Percentiles rank a stretch among this genome's conserved stretches.
phyloP scores from a whole-genome alignment of 2,113 vertebrate genomes.

The Papio anubis region DNA sequence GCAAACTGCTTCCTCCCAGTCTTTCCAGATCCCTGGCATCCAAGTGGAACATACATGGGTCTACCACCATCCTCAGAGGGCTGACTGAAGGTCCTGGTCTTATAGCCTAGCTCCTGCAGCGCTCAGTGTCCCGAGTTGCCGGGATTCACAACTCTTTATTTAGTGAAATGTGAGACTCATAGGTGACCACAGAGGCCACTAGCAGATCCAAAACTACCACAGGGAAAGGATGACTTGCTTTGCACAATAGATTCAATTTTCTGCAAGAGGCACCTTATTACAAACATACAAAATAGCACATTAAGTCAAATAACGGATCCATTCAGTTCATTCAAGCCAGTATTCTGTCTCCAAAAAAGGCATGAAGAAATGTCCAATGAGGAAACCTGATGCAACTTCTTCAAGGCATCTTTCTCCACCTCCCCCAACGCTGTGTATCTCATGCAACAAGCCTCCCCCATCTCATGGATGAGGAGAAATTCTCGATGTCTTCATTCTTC shows the following conservation, averaged over 20 bases:
- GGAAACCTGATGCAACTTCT: not conserved
- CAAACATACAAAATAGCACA: not conserved
- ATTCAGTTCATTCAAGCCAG: not conserved
- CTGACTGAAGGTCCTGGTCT: not conserved
- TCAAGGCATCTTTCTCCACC: not conserved
- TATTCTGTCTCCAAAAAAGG: not conserved
- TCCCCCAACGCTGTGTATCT: not conserved
- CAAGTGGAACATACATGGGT: rapidly evolving
- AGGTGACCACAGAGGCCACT: not conserved
- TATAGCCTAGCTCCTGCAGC: rapidly evolving
- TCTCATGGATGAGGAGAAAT: not conserved
- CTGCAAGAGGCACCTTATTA: not conserved
- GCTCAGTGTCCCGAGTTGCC: no score
- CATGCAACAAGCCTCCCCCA: not conserved
- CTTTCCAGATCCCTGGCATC: not conserved
- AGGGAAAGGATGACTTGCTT: not conserved
- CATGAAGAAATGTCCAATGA: not conserved
- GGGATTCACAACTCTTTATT: not conserved
- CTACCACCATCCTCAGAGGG: not conserved
- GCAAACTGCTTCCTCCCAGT: not conserved
- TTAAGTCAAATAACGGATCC: not conserved
- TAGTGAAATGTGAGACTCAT: not conserved
- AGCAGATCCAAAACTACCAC: not conserved
- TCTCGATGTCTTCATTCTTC: not conserved
- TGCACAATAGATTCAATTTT: not conserved